These are phyloP conservation scores for Aegithalos caudatus DNA, from an alignment of 2,113 vertebrate genomes.

Conservation along the genomic window DNA sequence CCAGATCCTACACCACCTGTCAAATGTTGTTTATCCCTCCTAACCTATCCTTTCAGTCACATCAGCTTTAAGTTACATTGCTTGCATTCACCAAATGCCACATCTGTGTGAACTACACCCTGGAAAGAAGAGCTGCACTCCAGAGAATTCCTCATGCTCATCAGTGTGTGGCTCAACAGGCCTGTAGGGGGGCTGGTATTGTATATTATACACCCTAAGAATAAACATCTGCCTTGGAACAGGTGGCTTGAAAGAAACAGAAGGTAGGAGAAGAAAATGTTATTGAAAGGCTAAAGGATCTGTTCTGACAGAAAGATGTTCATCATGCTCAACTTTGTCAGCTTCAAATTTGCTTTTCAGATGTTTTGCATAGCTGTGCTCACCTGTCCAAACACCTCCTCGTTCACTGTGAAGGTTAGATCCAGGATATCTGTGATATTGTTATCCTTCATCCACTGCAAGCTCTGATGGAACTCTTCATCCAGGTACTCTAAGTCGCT, in stretches of 20 bases:
- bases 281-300: slow-evolving; percentile 10
- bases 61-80: neutral
- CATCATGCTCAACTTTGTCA: neutral
- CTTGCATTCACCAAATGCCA: slow-evolving; percentile 10
- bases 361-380: slow-evolving; percentile 24
- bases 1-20: neutral
- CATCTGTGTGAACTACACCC: neutral
- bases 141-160: slow-evolving; percentile 45
- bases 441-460: slow-evolving; percentile 99
- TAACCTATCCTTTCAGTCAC: neutral
- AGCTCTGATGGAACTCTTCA: slow-evolving; percentile 97
- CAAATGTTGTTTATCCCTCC: neutral
- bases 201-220: neutral
- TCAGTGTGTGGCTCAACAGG: neutral
- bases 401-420: slow-evolving; percentile 96
- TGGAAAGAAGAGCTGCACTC: neutral
- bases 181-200: neutral
- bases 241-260: slow-evolving; percentile 37
- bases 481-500: slow-evolving; percentile 97
- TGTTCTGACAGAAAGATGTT: slow-evolving; percentile 33
- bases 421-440: slow-evolving; percentile 97
- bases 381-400: slow-evolving; percentile 99
- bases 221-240: slow-evolving; percentile 27
- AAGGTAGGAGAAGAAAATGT: neutral
- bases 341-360: slow-evolving; percentile 5